phyloP scores from a whole-genome alignment of 2,113 vertebrate species.

The Neodontobutis hainanensis region DNA sequence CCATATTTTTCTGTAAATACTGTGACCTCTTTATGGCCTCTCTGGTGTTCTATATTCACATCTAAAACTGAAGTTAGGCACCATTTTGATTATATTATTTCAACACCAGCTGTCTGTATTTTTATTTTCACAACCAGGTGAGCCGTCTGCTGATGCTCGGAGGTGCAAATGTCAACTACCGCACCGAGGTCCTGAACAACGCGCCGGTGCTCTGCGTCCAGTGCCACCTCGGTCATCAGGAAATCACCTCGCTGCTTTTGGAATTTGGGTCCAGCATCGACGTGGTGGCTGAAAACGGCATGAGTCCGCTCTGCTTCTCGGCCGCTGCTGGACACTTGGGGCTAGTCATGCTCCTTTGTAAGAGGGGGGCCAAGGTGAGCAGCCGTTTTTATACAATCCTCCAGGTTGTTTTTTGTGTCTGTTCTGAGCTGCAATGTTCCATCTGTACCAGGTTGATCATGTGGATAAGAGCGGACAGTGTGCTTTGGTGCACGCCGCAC shows the following conservation, averaged over 20 bases:
- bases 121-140: constrained; percentile 79
- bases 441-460: constrained; percentile 83
- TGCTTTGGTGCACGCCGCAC: constrained; percentile 89
- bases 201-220: constrained; percentile 94
- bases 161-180: constrained; percentile 95
- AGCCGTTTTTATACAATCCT: constrained; percentile 12
- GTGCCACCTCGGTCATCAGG: constrained; percentile 93
- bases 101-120: constrained; percentile 12
- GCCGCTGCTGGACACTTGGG: constrained; percentile 90
- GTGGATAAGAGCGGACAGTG: constrained; percentile 96
- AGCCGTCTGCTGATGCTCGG: constrained; percentile 95
- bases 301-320: constrained; percentile 90
- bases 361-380: constrained; percentile 87
- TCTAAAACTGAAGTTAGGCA: background rate
- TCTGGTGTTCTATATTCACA: background rate
- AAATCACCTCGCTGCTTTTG: constrained; percentile 87
- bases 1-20: too few relatives aligned
- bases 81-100: constrained; percentile 6
- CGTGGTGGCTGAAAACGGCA: constrained; percentile 87
- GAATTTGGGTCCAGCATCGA: constrained; percentile 91
- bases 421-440: constrained; percentile 12
- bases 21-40: too few relatives aligned
- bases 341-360: constrained; percentile 87
- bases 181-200: constrained; percentile 94
- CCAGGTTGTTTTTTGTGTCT: background rate